phyloP scores from a whole-genome alignment of 1,140 invertebrate species.

The Riptortus pedestris region DNA sequence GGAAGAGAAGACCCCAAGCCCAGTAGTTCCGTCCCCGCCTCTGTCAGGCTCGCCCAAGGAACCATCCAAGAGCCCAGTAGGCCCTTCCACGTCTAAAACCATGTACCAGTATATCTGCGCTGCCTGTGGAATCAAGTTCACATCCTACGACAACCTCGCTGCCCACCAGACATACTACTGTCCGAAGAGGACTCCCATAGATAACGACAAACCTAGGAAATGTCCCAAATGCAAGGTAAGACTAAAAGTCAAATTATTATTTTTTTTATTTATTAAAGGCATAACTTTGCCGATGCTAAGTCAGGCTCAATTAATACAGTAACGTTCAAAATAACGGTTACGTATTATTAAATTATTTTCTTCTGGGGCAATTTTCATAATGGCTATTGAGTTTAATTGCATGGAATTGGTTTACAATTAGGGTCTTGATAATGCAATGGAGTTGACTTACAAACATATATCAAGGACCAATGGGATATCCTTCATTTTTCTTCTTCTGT shows the following conservation, averaged over 20 bases:
- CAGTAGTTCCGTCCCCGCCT: slow-evolving; percentile 27
- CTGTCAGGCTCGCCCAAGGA: slow-evolving; percentile 28
- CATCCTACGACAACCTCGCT: slow-evolving; percentile 80
- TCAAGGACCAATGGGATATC: too few species aligned
- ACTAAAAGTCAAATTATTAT: neutral
- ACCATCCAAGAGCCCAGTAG: slow-evolving; percentile 24
- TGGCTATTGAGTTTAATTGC: too few species aligned
- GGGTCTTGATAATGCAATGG: too few species aligned
- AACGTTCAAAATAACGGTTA: too few species aligned
- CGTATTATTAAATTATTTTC: too few species aligned
- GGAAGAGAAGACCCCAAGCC: slow-evolving; percentile 34
- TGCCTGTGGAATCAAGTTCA: slow-evolving; percentile 90
- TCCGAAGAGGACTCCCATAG: slow-evolving; percentile 48
- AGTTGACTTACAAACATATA: too few species aligned
- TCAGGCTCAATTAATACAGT: too few species aligned
- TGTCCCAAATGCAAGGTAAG: slow-evolving; percentile 41
- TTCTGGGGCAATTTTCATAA: neutral
- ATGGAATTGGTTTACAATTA: too few species aligned
- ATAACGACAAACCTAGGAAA: slow-evolving; percentile 30
- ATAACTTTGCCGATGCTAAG: too few species aligned
- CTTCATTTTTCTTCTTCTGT: too few species aligned
- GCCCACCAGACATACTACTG: slow-evolving; percentile 93
- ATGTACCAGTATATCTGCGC: slow-evolving; percentile 73
- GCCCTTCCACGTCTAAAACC: slow-evolving; percentile 27
- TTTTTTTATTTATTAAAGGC: too few species aligned